Conservation (phyloP, 2,797 vertebrate genomes). For the Ctenopoma multispine region DNA sequence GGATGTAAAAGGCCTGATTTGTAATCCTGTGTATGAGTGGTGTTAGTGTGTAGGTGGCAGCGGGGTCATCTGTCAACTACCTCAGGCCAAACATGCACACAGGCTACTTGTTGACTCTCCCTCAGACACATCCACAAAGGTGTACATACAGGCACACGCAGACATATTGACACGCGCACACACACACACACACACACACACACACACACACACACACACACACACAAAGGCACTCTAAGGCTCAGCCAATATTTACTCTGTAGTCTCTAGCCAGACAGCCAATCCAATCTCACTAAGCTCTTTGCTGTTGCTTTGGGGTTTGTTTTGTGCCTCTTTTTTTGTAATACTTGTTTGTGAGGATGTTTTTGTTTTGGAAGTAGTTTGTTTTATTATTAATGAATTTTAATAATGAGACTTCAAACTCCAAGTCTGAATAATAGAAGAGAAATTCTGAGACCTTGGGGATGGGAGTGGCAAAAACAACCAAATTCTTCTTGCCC, state of each 20-base stretch:
- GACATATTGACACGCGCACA: constrained; percentile 45
- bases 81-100: constrained; percentile 59
- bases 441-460: constrained; percentile 17
- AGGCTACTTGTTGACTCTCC: constrained; percentile 66
- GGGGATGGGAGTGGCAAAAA: constrained; percentile 47
- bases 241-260: constrained; percentile 76
- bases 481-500: constrained; percentile 18
- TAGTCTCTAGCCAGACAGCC: constrained; percentile 69
- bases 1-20: constrained; percentile 70
- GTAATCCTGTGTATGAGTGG: constrained; percentile 69
- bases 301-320: constrained; percentile 69
- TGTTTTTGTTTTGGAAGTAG: constrained; percentile 58
- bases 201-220: constrained; percentile 31
- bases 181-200: constrained; percentile 37
- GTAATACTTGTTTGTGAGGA: constrained; percentile 47
- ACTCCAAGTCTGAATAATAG: constrained; percentile 17
- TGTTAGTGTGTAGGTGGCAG: constrained; percentile 74
- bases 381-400: constrained; percentile 56
- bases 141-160: constrained; percentile 36
- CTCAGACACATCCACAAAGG: constrained; percentile 39
- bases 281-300: constrained; percentile 71
- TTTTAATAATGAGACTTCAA: constrained; percentile 50
- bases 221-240: constrained; percentile 44
- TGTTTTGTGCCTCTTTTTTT: constrained; percentile 39
- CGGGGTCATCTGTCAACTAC: constrained; percentile 69